Conservation (phyloP, 2,888 invertebrate genomes). For the Melitaea athalia region DNA sequence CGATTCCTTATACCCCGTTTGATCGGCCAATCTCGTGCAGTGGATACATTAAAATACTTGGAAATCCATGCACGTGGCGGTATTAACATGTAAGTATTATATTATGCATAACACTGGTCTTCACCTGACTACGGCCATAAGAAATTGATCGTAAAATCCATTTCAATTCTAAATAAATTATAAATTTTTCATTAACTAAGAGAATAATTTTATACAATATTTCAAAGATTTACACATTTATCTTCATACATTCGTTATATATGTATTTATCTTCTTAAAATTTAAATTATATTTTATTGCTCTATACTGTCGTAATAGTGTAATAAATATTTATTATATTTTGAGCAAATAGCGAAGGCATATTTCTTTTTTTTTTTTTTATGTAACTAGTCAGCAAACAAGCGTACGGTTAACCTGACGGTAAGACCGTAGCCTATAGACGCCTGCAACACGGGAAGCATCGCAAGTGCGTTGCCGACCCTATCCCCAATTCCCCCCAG, state of each 20-base stretch:
- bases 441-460: too few species aligned
- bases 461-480: too few species aligned
- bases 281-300: not conserved
- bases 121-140: conserved; percentile 24
- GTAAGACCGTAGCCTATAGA: too few species aligned
- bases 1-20: conserved; percentile 10
- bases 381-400: too few species aligned
- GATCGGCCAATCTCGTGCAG: conserved; percentile 4
- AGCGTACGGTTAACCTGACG: too few species aligned
- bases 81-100: conserved; percentile 16
- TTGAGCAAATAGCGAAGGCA: not conserved
- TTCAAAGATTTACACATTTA: not conserved
- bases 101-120: conserved; percentile 29
- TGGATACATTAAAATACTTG: conserved; percentile 26
- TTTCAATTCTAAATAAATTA: conserved; percentile 9
- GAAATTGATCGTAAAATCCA: conserved; percentile 29
- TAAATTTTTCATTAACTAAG: not conserved
- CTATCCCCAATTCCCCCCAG: too few species aligned
- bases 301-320: not conserved
- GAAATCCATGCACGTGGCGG: conserved; percentile 19
- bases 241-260: not conserved
- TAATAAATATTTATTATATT: not conserved
- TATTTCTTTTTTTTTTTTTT: too few species aligned
- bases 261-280: not conserved
- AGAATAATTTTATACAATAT: not conserved